Percentiles rank a stretch among this genome's conserved stretches.
Conservation (phyloP, 2,113 vertebrate species). For the Leptobrachium leishanense region DNA sequence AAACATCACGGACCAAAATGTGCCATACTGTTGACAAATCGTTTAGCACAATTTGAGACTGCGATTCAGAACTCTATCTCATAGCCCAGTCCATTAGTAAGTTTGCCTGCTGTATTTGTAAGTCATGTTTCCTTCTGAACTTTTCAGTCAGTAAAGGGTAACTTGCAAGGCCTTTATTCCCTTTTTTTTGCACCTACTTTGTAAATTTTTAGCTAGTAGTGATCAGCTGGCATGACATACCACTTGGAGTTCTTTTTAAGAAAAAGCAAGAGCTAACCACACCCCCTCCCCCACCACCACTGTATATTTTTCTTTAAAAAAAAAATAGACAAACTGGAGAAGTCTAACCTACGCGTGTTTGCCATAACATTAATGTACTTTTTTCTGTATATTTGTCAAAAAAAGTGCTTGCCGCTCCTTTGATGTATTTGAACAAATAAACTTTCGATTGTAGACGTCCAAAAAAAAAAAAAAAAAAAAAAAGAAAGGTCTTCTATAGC, state of each 20-base stretch:
- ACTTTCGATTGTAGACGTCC: slow-evolving; percentile 74
- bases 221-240: slow-evolving; percentile 79
- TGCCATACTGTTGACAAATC: slow-evolving; percentile 76
- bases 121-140: slow-evolving; percentile 71
- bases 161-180: slow-evolving; percentile 67
- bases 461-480: no score
- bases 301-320: slow-evolving; percentile 62
- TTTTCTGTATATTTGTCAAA: slow-evolving; percentile 80
- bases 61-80: slow-evolving; percentile 63
- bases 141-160: slow-evolving; percentile 67
- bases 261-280: slow-evolving; percentile 71
- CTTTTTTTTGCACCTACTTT: slow-evolving; percentile 65
- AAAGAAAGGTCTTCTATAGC: no score
- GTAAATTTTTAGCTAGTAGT: slow-evolving; percentile 77
- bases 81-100: slow-evolving; percentile 59
- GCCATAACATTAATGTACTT: slow-evolving; percentile 71
- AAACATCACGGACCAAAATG: slow-evolving; percentile 86
- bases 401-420: slow-evolving; percentile 79
- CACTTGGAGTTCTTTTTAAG: slow-evolving; percentile 68
- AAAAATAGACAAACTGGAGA: slow-evolving; percentile 65
- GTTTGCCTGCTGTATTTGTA: slow-evolving; percentile 82
- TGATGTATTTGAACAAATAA: slow-evolving; percentile 84
- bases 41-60: slow-evolving; percentile 75
- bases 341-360: slow-evolving; percentile 69
- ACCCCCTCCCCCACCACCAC: slow-evolving; percentile 68